Evolutionary conservation across 2,113 vertebrate species (phyloP).

Genomic region (Neolamprologus toae): DNA sequence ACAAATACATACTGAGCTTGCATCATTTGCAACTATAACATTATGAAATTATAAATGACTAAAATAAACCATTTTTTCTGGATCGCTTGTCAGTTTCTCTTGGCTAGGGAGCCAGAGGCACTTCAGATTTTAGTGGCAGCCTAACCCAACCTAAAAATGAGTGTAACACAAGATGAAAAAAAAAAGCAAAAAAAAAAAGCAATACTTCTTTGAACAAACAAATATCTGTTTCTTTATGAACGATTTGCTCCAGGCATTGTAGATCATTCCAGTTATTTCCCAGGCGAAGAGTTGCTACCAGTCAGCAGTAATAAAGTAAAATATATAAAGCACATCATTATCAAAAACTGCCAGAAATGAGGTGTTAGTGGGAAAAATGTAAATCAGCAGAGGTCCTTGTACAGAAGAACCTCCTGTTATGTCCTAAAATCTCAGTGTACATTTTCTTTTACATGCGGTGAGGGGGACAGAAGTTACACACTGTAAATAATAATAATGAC

Average conservation of each 20-base stretch:
- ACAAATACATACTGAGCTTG: background rate
- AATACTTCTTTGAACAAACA: background rate
- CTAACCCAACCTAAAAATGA: background rate
- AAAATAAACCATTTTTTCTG: background rate
- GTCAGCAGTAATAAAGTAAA: background rate
- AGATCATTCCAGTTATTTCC: background rate
- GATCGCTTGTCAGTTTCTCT: background rate
- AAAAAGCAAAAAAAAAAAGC: background rate
- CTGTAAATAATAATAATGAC: background rate
- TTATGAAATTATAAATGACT: background rate
- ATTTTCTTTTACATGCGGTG: background rate
- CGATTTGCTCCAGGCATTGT: background rate
- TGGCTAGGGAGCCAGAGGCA: background rate
- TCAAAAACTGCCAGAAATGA: background rate
- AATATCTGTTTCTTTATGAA: background rate
- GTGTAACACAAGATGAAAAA: background rate
- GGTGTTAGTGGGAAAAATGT: background rate
- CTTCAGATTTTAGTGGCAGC: background rate
- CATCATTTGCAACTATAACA: background rate
- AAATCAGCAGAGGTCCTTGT: background rate
- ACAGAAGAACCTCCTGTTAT: background rate
- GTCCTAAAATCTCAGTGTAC: background rate
- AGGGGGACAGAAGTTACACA: background rate
- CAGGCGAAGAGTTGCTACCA: background rate
- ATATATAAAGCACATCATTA: background rate